These are phyloP conservation scores for Drosophila tropicalis DNA, from an alignment of 1,140 invertebrate genomes.

Conservation along the genomic window DNA sequence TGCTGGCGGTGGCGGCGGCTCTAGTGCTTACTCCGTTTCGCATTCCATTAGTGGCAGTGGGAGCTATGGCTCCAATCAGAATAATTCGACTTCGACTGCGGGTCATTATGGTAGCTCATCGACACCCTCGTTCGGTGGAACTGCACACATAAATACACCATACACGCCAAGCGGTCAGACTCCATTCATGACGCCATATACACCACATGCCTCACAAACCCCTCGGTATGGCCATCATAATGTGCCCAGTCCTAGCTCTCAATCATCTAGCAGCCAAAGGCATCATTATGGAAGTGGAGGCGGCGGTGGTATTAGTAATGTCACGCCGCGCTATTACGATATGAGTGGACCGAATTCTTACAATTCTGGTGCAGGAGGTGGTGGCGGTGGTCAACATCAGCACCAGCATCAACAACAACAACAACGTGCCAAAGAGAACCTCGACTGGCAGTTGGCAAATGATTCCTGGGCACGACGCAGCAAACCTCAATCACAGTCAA, in stretches of 20 bases:
- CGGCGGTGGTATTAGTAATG: constrained; percentile 71
- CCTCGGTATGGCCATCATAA: constrained; percentile 87
- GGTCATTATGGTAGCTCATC: constrained; percentile 86
- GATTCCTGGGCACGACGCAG: constrained; percentile 79
- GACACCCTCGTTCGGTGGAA: constrained; percentile 63
- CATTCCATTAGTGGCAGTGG: constrained; percentile 86
- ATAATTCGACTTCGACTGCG: constrained; percentile 29
- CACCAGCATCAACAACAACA: constrained; percentile 56
- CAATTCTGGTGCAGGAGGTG: constrained; percentile 29
- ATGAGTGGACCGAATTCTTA: constrained; percentile 28
- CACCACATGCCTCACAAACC: constrained; percentile 87
- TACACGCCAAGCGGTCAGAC: constrained; percentile 96
- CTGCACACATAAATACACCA: constrained; percentile 86
- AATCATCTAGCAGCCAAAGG: constrained; percentile 83
- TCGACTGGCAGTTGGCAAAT: constrained; percentile 77
- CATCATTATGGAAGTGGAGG: constrained; percentile 72
- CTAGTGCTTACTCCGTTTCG: constrained; percentile 87
- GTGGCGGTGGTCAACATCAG: neutral
- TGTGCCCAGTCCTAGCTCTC: constrained; percentile 84
- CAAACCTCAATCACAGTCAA: constrained; percentile 14
- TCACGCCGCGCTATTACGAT: constrained; percentile 72
- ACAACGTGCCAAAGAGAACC: constrained; percentile 71
- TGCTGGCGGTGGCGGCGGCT: constrained; percentile 73
- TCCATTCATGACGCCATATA: constrained; percentile 95
- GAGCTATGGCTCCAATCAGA: constrained; percentile 75